These are phyloP conservation scores for Tineola bisselliella DNA, from an alignment of 2,888 invertebrate species.

Conservation along the genomic window DNA sequence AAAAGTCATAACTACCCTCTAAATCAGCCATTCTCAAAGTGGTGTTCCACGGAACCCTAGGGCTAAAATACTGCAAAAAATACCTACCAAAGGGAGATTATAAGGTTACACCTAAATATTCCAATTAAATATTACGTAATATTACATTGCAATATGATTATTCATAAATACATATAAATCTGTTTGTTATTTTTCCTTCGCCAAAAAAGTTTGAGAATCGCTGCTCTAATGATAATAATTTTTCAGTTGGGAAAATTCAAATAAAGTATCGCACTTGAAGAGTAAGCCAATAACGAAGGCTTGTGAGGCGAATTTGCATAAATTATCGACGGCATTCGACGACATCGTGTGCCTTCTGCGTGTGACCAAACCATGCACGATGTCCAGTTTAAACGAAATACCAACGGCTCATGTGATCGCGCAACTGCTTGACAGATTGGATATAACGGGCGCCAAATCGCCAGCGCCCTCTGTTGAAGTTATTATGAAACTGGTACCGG, in stretches of 20 bases:
- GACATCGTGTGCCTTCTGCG: conserved; percentile 32
- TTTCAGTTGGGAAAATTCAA: conserved; percentile 72
- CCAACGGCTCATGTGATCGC: conserved; percentile 47
- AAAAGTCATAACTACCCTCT: too few relatives aligned
- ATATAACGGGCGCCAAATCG: conserved; percentile 67
- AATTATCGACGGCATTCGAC: conserved; percentile 33
- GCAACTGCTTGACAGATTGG: conserved; percentile 70
- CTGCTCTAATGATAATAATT: neutral
- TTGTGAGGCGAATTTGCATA: conserved; percentile 36
- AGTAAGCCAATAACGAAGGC: conserved; percentile 42
- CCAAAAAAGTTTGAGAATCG: too few relatives aligned
- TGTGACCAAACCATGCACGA: conserved; percentile 25
- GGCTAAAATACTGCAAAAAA: too few relatives aligned
- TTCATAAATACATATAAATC: too few relatives aligned
- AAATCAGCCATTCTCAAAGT: too few relatives aligned
- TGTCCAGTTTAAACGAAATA: conserved; percentile 32
- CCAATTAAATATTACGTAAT: too few relatives aligned
- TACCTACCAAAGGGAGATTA: too few relatives aligned
- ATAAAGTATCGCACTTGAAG: conserved; percentile 39
- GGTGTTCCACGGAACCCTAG: too few relatives aligned
- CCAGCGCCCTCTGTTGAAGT: conserved; percentile 73
- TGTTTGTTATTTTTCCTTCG: too few relatives aligned
- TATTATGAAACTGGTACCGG: conserved; percentile 74
- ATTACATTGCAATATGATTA: too few relatives aligned
- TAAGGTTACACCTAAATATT: too few relatives aligned